A percentile compares a stretch with the other conserved stretches of the same genome.
Conservation (phyloP, 2,113 vertebrate genomes). For the Dasyornis broadbenti region DNA sequence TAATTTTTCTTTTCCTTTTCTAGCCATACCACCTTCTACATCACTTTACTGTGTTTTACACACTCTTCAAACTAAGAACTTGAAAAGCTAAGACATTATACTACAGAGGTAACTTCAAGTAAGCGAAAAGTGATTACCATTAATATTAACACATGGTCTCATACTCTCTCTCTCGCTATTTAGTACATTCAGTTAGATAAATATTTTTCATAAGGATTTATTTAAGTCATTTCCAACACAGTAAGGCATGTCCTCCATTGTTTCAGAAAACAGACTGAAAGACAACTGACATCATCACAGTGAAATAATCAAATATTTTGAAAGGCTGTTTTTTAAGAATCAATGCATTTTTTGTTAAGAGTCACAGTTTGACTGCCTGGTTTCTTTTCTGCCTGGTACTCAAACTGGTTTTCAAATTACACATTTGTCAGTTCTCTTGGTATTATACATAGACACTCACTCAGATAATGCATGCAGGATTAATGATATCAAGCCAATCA, state of each 20-base stretch:
- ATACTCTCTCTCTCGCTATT: background rate
- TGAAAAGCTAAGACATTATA: background rate
- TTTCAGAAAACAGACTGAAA: background rate
- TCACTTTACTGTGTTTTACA: background rate
- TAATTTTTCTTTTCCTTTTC: background rate
- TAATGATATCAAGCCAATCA: background rate
- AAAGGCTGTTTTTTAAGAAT: background rate
- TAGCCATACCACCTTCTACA: background rate
- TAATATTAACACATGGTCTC: background rate
- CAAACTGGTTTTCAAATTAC: background rate
- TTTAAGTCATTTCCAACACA: background rate
- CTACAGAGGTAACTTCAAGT: background rate
- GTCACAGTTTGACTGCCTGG: background rate
- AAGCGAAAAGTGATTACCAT: background rate
- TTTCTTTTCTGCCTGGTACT: background rate
- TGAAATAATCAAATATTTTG: background rate
- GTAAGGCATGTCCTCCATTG: background rate
- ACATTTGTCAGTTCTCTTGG: background rate
- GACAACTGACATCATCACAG: background rate
- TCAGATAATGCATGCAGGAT: background rate
- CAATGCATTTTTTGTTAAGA: background rate
- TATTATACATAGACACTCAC: background rate
- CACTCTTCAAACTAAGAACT: background rate
- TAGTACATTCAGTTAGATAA: background rate
- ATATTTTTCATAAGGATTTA: no score